A percentile compares a stretch with the other conserved stretches of the same genome.
Evolutionary conservation across 2,888 invertebrate species (phyloP).

Genomic region (Geophilus truncorum): DNA sequence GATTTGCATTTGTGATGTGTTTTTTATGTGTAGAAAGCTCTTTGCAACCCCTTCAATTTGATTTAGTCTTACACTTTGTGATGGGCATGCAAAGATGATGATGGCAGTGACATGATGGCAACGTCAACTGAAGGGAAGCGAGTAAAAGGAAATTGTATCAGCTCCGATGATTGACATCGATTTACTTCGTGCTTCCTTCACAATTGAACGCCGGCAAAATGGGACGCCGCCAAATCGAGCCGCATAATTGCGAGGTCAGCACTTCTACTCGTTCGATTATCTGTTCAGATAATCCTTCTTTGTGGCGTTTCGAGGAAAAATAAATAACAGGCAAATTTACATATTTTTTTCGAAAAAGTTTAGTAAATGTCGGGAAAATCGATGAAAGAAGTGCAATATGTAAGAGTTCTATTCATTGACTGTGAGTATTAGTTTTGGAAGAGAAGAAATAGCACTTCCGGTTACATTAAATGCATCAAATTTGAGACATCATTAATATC

Average conservation of each 20-base stretch:
- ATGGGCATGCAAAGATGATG: background rate
- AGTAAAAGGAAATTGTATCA: slow-evolving; percentile 23
- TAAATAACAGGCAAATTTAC: no score
- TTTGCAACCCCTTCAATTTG: background rate
- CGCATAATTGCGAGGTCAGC: slow-evolving; percentile 16
- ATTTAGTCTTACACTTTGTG: background rate
- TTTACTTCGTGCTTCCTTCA: slow-evolving; percentile 2
- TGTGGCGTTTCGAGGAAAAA: background rate
- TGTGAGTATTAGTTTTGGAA: no score
- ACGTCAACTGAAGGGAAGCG: background rate
- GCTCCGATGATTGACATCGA: slow-evolving; percentile 19
- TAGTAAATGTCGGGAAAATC: no score
- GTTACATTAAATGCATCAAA: no score
- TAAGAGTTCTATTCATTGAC: no score
- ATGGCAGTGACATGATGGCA: background rate
- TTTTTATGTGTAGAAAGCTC: background rate
- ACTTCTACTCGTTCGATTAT: background rate
- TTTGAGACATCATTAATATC: no score
- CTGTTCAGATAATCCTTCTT: background rate
- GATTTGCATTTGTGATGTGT: background rate
- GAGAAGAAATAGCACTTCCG: no score
- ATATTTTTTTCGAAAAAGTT: no score
- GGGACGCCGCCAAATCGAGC: background rate
- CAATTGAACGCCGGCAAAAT: background rate
- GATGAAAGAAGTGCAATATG: no score